Evolutionary conservation across 2,113 vertebrate species (phyloP), one percentile per base, ranked within the genome.

Genomic region (Gulo gulo): DNA sequence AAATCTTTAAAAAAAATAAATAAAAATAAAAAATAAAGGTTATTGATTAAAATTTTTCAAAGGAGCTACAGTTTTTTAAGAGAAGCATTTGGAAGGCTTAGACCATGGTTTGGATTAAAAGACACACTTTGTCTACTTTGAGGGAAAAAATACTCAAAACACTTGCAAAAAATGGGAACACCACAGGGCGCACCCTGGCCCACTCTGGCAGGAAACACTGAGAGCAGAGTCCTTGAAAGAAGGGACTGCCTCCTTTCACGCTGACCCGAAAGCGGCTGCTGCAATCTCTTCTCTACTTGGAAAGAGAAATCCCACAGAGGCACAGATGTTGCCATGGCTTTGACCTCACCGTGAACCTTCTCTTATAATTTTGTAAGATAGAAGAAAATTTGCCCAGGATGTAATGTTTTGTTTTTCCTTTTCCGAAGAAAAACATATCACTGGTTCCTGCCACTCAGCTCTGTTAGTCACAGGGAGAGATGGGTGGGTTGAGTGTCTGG

Each of bases 341-440:
- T 26, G 67, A 80, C 26, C 57, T 93, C 24, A 42, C 36, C 67
- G n/a, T 36, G 47, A 90, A 87, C 55, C 47, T 95, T 45, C 39
- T 26, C 71, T 91, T 55, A 61, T 4, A 55, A 34, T 20, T 93
- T 76, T 87, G 39, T 20, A 94, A 73, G 67, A 65, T 0, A 23
- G 20, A 92, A 93, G 24, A 74, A 78, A 36, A 31, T 3, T 11
- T 59, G 39, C 4, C 52, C 71, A 13, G 26, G 6, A 65, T 23
- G n/a, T 20, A 34, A 73, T 45, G 24, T 18, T 87, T 91, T 63
- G 6, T 47, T 65, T 78, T 79, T 81, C 6, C 34, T 20, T 36
- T 85, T 45, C 26, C 45, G 79, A 73, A 89, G 45, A 45, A 61
- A 96, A 61, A 52, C 11, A n/a, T 29, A 39, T 23, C 21, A 63